Evolutionary conservation across 2,888 invertebrate species (phyloP), one percentile per base, ranked within the genome.

Genomic region (Ectemnius cavifrons): DNA sequence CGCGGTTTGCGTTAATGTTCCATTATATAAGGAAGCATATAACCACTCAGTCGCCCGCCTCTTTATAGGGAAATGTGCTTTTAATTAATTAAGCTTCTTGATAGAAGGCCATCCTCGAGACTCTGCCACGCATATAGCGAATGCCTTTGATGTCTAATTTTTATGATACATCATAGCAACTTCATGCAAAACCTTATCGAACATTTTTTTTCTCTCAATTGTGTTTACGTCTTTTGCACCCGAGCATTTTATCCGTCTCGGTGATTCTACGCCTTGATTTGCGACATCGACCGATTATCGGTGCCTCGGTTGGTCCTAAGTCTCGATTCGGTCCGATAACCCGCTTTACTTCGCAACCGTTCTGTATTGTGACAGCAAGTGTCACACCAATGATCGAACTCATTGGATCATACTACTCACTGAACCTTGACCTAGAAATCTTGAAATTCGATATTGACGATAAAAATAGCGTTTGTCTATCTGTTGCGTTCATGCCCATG

Each of bases 1-100:
- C 73, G 64, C 60, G 52, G 67, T 79, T 77, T 73, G 63, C 65
- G 73, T 82, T 81, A 78, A 78, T 59, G 75, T 76, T 77, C 79
- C 67, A 87, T 88, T 88, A 88, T 88, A 70, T 88, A 87, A 89
- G 86, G 73, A 79, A 77, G 63, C 63, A 62, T 68, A 67, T 66
- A 63, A 79, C 77, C 63, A 61, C 27, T 14, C 8, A n/a, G n/a
- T 58, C 66, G 4, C 74, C 14, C 37, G 37, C 65, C 62, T 63
- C 45, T 63, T 65, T 49, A 23, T 61, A 27, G 52, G 49, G 67
- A 69, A 76, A 66, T 64, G 4, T 64, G 18, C 18, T 62, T 46
- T 66, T 58, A 58, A 37, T 60, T 67, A 58, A 73, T 63, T 60
- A 3, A 23, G 23, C 37, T 52, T 37, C 37, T 37, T 13, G 23